Base-by-base conservation (phyloP, 2,888 invertebrate species). In the Rotaria socialis region DNA sequence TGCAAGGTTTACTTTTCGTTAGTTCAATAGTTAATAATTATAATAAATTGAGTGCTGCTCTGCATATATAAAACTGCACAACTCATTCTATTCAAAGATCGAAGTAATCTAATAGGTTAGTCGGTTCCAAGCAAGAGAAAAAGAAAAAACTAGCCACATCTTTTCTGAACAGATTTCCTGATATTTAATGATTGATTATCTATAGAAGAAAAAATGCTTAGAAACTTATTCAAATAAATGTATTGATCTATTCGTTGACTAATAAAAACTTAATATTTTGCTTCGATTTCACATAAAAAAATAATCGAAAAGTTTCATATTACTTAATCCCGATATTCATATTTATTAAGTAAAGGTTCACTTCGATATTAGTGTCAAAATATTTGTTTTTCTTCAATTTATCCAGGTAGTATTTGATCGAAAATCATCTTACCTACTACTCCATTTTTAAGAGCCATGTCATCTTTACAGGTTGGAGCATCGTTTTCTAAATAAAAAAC, bases 91-190 rank as follows among this genome's bases (percentile, higher is more conserved):
- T 16, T 52, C 16, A 52, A 52, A 11, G 52, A 52, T 52, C 14
- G 52, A 52, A 52, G 11, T 14, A 10, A 56, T 22, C 22, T 24
- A 6, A 56, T 56, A 56, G 5, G 8, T 56, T 56, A 22, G 35
- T 67, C 1, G 35, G 16, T 0, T 27, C 14, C 0, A 16, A 27
- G 67, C 4, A 16, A 67, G 35, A 35, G 35, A 35, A 35, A 2
- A 35, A 35, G 35, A 27, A 27, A 35, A 35, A 11, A 67, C 14
- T 67, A 35, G 67, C 35, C 35, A 67, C 67, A 67, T 67, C 67
- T 67, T 67, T 67, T 67, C 67, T 67, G 67, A 67, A 67, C 35
- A 67, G 67, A 67, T 67, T 67, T 67, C 8, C 11, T 27, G 27
- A 35, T 27, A 35, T 67, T 5, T 0, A 4, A 24, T 24, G 24